These are phyloP conservation scores for Callosobruchus maculatus DNA, from an alignment of 2,888 invertebrate species.

Conservation along the genomic window DNA sequence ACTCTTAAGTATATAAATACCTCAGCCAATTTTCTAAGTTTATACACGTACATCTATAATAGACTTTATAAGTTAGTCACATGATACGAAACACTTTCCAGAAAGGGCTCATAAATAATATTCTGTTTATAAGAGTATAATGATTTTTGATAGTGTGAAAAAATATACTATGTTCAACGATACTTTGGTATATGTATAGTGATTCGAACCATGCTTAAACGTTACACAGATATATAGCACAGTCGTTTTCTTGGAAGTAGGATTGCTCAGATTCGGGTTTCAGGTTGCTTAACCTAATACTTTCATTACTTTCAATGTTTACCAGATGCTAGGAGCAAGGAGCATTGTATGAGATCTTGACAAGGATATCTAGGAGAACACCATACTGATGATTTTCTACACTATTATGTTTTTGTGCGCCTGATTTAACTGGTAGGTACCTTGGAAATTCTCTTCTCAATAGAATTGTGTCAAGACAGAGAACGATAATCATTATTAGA, in stretches of 20 bases:
- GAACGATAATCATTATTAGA: too few species aligned
- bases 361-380: too few species aligned
- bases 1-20: conserved; percentile 36
- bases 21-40: conserved; percentile 38
- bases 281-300: too few species aligned
- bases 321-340: too few species aligned
- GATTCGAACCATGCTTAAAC: conserved; percentile 15
- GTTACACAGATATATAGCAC: conserved; percentile 2
- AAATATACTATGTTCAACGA: neutral
- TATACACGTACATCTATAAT: conserved; percentile 5
- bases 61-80: conserved; percentile 11
- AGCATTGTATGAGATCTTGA: too few species aligned
- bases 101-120: conserved; percentile 28
- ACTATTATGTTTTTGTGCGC: too few species aligned
- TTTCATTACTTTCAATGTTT: too few species aligned
- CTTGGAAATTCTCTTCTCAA: too few species aligned
- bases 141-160: conserved; percentile 3
- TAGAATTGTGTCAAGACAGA: too few species aligned
- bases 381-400: too few species aligned
- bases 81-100: conserved; percentile 21
- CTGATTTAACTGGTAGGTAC: too few species aligned
- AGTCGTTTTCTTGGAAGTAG: neutral
- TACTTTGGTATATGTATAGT: neutral
- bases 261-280: neutral
- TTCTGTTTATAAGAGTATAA: conserved; percentile 1